A percentile compares a stretch with the other conserved stretches of the same genome.
Conservation (phyloP, 2,797 vertebrate genomes). For the Hemibagrus guttatus region DNA sequence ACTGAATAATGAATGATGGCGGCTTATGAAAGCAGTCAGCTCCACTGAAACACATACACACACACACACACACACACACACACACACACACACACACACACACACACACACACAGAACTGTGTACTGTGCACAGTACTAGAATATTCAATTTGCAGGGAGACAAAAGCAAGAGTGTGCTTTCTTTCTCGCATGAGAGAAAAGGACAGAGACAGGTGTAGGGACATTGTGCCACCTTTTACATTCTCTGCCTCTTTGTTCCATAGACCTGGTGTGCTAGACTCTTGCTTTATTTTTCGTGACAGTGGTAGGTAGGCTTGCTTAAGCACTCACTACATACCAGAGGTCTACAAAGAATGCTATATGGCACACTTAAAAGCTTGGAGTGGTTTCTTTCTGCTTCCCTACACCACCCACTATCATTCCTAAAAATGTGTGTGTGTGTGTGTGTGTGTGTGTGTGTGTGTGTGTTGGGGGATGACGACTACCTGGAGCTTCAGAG, state of each 20-base stretch:
- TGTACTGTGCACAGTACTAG: slow-evolving; percentile 33
- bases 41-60: slow-evolving; percentile 12
- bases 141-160: slow-evolving; percentile 52
- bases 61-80: background rate
- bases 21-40: slow-evolving; percentile 52
- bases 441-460: background rate
- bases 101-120: background rate
- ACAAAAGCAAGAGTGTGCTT: slow-evolving; percentile 52
- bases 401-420: slow-evolving; percentile 25
- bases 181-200: slow-evolving; percentile 40
- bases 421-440: background rate
- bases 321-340: slow-evolving; percentile 44
- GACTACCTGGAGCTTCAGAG: slow-evolving; percentile 46
- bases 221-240: slow-evolving; percentile 45
- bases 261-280: slow-evolving; percentile 49
- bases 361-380: slow-evolving; percentile 49
- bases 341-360: slow-evolving; percentile 45
- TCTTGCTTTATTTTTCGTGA: slow-evolving; percentile 1
- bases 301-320: slow-evolving; percentile 46
- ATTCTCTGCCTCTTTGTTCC: slow-evolving; percentile 52
- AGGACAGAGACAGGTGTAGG: slow-evolving; percentile 53
- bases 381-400: slow-evolving; percentile 40
- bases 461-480: background rate
- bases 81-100: slow-evolving; percentile 21
- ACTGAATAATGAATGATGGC: slow-evolving; percentile 65